Conservation (phyloP, 2,888 invertebrate species). For the Epinotia ramella region DNA sequence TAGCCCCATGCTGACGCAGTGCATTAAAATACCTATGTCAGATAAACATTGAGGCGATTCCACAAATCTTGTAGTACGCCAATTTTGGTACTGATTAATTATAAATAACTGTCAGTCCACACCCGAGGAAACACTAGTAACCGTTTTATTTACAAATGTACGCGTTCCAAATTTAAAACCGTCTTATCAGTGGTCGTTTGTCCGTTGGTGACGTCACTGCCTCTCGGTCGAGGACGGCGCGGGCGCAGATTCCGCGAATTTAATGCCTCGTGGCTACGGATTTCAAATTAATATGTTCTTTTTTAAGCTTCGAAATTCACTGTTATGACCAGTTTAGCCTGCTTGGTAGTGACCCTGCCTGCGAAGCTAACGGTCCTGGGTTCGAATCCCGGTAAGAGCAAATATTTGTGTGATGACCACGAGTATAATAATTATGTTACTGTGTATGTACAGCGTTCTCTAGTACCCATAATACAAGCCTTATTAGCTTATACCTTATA, state of each 20-base stretch:
- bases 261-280: slow-evolving; percentile 47
- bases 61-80: background rate
- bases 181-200: slow-evolving; percentile 43
- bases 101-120: background rate
- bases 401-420: too few relatives aligned
- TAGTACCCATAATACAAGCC: too few relatives aligned
- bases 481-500: too few relatives aligned
- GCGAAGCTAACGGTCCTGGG: too few relatives aligned
- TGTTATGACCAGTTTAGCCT: too few relatives aligned
- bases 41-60: background rate
- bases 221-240: slow-evolving; percentile 59
- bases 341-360: too few relatives aligned
- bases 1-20: background rate
- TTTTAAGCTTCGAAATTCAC: too few relatives aligned
- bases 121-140: slow-evolving; percentile 9
- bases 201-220: slow-evolving; percentile 61
- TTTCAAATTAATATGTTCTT: background rate
- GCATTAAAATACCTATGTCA: background rate
- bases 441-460: too few relatives aligned
- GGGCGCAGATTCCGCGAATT: slow-evolving; percentile 54
- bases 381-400: too few relatives aligned
- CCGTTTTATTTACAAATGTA: slow-evolving; percentile 35
- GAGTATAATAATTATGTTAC: too few relatives aligned
- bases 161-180: slow-evolving; percentile 39
- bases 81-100: background rate